phyloP scores from a whole-genome alignment of 2,888 invertebrate genomes.

The Rotaria sp. region DNA sequence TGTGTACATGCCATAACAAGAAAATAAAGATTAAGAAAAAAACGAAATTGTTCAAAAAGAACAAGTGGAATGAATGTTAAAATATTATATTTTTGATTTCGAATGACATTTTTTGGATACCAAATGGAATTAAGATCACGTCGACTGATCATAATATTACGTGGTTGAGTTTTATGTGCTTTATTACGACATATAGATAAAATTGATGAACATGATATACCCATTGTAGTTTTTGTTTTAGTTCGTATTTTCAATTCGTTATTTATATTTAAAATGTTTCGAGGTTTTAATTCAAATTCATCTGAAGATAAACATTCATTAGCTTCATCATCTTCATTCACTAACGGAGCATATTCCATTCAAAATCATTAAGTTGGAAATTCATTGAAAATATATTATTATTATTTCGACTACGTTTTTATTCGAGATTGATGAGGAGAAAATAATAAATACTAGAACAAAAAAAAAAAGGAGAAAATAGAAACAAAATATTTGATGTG shows the following conservation, averaged over 20 bases:
- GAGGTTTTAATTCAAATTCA: not conserved
- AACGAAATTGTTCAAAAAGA: slow-evolving; percentile 94
- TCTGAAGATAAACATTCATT: not conserved
- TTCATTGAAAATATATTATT: not conserved
- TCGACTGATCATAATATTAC: slow-evolving; percentile 15
- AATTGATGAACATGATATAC: slow-evolving; percentile 1
- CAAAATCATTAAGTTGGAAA: not conserved
- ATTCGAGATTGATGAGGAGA: not conserved
- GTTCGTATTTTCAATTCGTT: not conserved
- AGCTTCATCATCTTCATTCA: slow-evolving; percentile 1
- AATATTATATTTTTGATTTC: slow-evolving; percentile 91
- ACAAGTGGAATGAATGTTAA: slow-evolving; percentile 65
- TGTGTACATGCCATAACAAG: slow-evolving; percentile 94
- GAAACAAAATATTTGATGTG: not conserved
- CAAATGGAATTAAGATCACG: not conserved
- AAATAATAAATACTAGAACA: slow-evolving; percentile 11
- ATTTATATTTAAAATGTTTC: not conserved
- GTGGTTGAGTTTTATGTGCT: slow-evolving; percentile 27
- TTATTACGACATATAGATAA: not conserved
- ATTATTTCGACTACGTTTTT: not conserved
- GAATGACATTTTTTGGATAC: slow-evolving; percentile 79
- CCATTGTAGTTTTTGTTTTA: not conserved
- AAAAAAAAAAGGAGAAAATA: not conserved
- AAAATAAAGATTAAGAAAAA: slow-evolving; percentile 95
- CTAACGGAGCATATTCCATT: slow-evolving; percentile 26